Evolutionary conservation across 2,797 vertebrate species (phyloP).

Genomic region (Neomorphus geoffroyi): DNA sequence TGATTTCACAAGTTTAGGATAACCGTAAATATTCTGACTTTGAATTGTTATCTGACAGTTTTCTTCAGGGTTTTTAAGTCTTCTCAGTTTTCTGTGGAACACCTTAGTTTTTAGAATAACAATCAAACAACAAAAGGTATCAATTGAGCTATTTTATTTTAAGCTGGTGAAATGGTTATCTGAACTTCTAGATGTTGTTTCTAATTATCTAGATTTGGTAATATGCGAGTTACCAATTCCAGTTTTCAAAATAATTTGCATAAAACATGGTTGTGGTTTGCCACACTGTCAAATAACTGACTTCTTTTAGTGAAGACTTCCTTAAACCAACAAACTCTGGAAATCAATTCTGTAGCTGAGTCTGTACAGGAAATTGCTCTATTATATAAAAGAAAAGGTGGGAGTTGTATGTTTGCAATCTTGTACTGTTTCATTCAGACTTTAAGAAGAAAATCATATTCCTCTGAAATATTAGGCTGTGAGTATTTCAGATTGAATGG

Average conservation of each 20-base stretch:
- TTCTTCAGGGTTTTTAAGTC: neutral
- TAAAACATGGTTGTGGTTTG: neutral
- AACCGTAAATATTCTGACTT: neutral
- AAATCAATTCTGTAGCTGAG: neutral
- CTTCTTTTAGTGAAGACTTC: neutral
- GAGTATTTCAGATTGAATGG: neutral
- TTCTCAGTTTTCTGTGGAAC: neutral
- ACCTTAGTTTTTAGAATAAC: neutral
- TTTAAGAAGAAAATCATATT: neutral
- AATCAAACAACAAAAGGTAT: neutral
- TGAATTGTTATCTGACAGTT: neutral
- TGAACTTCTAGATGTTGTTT: neutral
- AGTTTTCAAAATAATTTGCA: slow-evolving; percentile 35
- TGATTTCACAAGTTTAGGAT: neutral
- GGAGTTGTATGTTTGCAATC: neutral
- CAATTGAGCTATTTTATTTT: neutral
- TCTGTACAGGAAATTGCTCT: neutral
- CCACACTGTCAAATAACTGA: neutral
- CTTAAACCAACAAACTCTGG: neutral
- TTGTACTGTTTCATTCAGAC: neutral
- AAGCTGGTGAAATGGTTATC: neutral
- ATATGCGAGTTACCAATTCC: neutral
- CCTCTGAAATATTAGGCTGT: neutral
- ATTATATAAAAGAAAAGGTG: neutral
- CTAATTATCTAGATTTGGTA: neutral